Conservation (phyloP, 1,140 invertebrate species). For the Macrostomum lignano region DNA sequence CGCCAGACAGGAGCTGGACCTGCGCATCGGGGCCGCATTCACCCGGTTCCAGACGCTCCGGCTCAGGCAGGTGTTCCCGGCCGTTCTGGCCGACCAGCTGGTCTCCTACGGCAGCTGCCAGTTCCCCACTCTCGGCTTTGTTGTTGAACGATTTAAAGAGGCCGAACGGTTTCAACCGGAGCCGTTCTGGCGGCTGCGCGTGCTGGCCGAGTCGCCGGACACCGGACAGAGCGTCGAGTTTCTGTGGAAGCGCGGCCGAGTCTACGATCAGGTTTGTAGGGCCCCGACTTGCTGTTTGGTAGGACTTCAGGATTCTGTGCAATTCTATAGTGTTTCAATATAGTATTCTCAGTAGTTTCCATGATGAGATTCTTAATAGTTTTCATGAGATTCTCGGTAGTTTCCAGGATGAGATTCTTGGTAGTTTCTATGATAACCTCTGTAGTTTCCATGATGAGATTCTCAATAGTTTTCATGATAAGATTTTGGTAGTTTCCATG, state of each 20-base stretch:
- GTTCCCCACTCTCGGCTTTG: slow-evolving; percentile 83
- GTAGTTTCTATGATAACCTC: no score
- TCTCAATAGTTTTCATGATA: no score
- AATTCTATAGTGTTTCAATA: no score
- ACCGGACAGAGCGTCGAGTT: slow-evolving; percentile 1
- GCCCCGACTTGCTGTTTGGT: no score
- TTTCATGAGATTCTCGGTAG: no score
- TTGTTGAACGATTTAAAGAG: slow-evolving; percentile 66
- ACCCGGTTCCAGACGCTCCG: slow-evolving; percentile 88
- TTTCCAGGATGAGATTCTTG: no score
- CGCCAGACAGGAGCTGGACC: slow-evolving; percentile 67
- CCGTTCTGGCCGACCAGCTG: slow-evolving; percentile 37
- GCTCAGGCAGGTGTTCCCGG: slow-evolving; percentile 49
- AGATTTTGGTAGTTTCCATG: no score
- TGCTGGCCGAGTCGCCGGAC: neutral
- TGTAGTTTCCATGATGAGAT: no score
- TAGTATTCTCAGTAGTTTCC: no score
- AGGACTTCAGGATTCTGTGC: no score
- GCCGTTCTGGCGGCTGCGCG: slow-evolving; percentile 63
- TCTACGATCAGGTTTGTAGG: slow-evolving; percentile 4
- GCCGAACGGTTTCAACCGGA: slow-evolving; percentile 61
- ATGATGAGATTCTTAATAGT: no score
- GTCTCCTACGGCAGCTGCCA: slow-evolving; percentile 93
- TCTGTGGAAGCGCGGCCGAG: neutral
- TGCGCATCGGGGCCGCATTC: slow-evolving; percentile 86